A percentile compares a stretch with the other conserved stretches of the same genome.
Evolutionary conservation across 1,140 invertebrate genomes (phyloP).

Genomic region (Drosophila bifasciata): DNA sequence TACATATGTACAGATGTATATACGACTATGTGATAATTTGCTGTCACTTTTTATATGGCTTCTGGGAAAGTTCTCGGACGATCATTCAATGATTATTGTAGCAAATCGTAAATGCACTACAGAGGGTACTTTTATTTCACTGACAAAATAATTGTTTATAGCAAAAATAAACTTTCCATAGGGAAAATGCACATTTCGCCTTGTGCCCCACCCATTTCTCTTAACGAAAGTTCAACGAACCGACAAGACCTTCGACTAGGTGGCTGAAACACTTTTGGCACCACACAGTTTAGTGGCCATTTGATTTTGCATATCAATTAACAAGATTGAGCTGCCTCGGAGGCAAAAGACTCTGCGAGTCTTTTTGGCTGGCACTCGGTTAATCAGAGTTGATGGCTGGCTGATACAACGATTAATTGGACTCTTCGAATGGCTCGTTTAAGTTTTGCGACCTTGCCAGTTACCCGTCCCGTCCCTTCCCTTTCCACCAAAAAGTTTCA

Average conservation of each 20-base stretch:
- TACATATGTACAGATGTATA: too few relatives aligned
- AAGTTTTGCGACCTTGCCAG: slow-evolving; percentile 53
- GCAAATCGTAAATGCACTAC: too few relatives aligned
- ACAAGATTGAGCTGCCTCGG: slow-evolving; percentile 44
- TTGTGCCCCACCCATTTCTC: neutral
- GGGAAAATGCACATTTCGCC: too few relatives aligned
- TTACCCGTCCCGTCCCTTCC: slow-evolving; percentile 15
- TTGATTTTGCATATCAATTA: slow-evolving; percentile 72
- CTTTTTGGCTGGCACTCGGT: slow-evolving; percentile 14
- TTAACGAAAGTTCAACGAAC: slow-evolving; percentile 25
- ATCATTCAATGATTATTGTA: too few relatives aligned
- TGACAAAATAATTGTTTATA: too few relatives aligned
- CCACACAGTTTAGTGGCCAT: slow-evolving; percentile 53
- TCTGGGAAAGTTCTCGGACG: too few relatives aligned
- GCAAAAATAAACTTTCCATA: too few relatives aligned
- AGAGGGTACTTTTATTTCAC: too few relatives aligned
- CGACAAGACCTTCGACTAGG: slow-evolving; percentile 24
- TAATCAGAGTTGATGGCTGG: slow-evolving; percentile 59
- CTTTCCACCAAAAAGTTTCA: slow-evolving; percentile 6
- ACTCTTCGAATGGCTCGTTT: slow-evolving; percentile 50
- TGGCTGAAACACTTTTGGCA: slow-evolving; percentile 36
- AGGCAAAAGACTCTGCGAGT: slow-evolving; percentile 1
- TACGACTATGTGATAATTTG: slow-evolving; percentile 12
- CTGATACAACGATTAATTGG: slow-evolving; percentile 65
- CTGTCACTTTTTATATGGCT: neutral